These are phyloP conservation scores for Brachionus plicatilis DNA, from an alignment of 1,140 invertebrate genomes.

Conservation along the genomic window DNA sequence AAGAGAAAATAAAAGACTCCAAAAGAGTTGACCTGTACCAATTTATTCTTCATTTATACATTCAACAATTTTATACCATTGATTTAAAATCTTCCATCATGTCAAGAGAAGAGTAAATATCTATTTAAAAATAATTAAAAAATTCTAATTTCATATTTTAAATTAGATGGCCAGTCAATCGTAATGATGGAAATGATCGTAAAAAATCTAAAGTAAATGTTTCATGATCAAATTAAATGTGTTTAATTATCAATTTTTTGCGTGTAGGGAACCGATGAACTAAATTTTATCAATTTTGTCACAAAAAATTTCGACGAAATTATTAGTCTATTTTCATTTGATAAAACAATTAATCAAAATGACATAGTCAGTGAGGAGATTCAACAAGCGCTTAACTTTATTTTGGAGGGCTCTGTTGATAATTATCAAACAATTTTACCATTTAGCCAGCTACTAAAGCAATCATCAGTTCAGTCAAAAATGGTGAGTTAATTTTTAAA, in stretches of 20 bases:
- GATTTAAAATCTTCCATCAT: conserved; percentile 35
- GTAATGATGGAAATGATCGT: neutral
- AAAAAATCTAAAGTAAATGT: conserved; percentile 12
- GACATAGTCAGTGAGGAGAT: conserved; percentile 30
- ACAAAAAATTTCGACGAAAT: conserved; percentile 38
- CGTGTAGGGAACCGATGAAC: conserved; percentile 25
- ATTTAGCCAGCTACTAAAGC: conserved; percentile 11
- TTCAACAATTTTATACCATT: conserved; percentile 37
- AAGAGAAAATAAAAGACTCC: conserved; percentile 27
- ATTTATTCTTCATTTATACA: conserved; percentile 35
- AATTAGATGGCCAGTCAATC: conserved; percentile 39
- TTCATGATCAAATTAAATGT: neutral
- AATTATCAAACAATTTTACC: conserved; percentile 33
- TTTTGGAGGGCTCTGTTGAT: conserved; percentile 23
- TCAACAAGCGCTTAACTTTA: conserved; percentile 23
- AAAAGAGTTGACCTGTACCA: conserved; percentile 25
- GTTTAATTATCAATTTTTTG: neutral
- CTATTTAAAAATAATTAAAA: neutral
- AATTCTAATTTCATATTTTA: neutral
- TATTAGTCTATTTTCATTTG: conserved; percentile 7
- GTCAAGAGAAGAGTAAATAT: conserved; percentile 32
- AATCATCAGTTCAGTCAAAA: conserved; percentile 24
- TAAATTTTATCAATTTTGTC: conserved; percentile 29
- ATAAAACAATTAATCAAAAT: conserved; percentile 37
- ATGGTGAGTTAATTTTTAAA: neutral